These are phyloP conservation scores for Anodontia alba DNA, from an alignment of 2,888 invertebrate species.

Conservation along the genomic window DNA sequence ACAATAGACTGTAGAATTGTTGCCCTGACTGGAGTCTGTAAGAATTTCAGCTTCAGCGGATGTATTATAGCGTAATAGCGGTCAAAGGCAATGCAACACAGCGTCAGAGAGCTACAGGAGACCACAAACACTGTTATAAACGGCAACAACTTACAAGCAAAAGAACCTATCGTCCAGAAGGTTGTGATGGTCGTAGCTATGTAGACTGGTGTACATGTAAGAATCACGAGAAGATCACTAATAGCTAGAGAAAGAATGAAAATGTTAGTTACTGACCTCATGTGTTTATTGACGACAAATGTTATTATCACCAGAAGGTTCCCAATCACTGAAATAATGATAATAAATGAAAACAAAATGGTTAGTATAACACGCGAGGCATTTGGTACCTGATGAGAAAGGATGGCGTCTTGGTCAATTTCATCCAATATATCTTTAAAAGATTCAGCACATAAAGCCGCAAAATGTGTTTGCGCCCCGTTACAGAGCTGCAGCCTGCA, in stretches of 20 bases:
- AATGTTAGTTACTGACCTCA: constrained; percentile 73
- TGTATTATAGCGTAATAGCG: constrained; percentile 74
- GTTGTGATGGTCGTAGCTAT: constrained; percentile 53
- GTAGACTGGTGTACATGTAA: constrained; percentile 68
- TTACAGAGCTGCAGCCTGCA: neutral
- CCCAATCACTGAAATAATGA: constrained; percentile 64
- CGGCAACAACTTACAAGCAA: constrained; percentile 70
- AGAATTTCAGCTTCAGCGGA: constrained; percentile 68
- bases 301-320: constrained; percentile 70
- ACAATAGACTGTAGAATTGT: constrained; percentile 60
- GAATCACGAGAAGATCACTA: constrained; percentile 69
- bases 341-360: constrained; percentile 54
- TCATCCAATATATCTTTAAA: constrained; percentile 21
- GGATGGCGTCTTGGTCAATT: constrained; percentile 22
- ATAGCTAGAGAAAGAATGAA: constrained; percentile 74
- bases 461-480: neutral
- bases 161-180: constrained; percentile 66
- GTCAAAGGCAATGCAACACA: constrained; percentile 74
- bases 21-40: constrained; percentile 61
- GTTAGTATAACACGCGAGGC: constrained; percentile 54
- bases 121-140: constrained; percentile 67
- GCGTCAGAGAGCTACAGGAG: constrained; percentile 69
- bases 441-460: constrained; percentile 4
- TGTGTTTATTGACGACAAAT: constrained; percentile 66
- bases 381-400: constrained; percentile 35